phyloP scores from a whole-genome alignment of 2,797 vertebrate genomes.

The Vespertilio murinus region DNA sequence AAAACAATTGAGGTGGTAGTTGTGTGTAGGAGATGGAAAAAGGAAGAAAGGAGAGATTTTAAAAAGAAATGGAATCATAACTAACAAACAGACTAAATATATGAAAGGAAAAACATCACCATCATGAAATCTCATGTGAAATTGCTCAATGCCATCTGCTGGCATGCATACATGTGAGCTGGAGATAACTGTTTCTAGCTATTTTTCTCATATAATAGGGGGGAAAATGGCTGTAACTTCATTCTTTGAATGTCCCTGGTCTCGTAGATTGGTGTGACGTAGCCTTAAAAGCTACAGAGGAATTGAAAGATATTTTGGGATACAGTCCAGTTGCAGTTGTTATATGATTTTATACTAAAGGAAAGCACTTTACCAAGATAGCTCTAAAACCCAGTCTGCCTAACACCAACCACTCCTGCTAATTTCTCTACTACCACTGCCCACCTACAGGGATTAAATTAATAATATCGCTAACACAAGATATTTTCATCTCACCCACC shows the following conservation, averaged over 20 bases:
- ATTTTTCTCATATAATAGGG: background rate
- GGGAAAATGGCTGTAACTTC: background rate
- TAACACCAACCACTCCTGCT: slow-evolving; percentile 10
- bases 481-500: background rate
- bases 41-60: slow-evolving; percentile 22
- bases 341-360: background rate
- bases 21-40: slow-evolving; percentile 60
- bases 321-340: background rate
- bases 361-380: slow-evolving; percentile 13
- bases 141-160: background rate
- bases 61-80: background rate
- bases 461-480: background rate
- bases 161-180: background rate
- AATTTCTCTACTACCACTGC: slow-evolving; percentile 44
- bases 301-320: background rate
- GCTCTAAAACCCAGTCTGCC: background rate
- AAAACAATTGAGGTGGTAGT: slow-evolving; percentile 49
- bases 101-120: background rate
- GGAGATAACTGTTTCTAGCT: background rate
- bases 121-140: background rate
- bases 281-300: background rate
- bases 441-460: slow-evolving; percentile 11
- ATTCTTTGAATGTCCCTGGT: background rate
- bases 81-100: background rate
- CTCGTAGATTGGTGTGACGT: background rate